These are phyloP conservation scores for Amphiura filiformis DNA, from an alignment of 35 echinoderm and acorn worm species.

Conservation along the genomic window DNA sequence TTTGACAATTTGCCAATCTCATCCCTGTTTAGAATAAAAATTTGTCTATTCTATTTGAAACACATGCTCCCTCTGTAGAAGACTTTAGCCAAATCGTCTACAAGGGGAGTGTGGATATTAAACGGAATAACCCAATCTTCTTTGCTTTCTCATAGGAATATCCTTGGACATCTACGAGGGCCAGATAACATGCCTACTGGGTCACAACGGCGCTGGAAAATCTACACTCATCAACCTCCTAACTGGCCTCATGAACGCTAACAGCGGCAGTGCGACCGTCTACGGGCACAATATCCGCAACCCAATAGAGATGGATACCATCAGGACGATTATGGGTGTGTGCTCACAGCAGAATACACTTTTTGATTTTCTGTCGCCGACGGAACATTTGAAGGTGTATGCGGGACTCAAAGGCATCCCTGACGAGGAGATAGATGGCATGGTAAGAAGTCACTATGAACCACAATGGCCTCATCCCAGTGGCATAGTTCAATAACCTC, in stretches of 20 bases:
- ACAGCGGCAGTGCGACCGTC: constrained; percentile 36
- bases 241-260: constrained; percentile 49
- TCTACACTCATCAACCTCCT: constrained; percentile 49
- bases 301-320: constrained; percentile 27
- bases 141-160: constrained; percentile 26
- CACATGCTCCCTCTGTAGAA: too few relatives aligned
- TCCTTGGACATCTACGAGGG: constrained; percentile 77
- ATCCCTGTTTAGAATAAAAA: too few relatives aligned
- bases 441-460: constrained; percentile 10
- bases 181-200: constrained; percentile 68
- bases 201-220: constrained; percentile 73
- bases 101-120: too few relatives aligned
- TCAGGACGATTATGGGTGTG: constrained; percentile 55
- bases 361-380: constrained; percentile 42
- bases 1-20: too few relatives aligned
- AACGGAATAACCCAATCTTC: too few relatives aligned
- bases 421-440: constrained; percentile 27
- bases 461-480: too few relatives aligned
- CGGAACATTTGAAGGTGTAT: constrained; percentile 61
- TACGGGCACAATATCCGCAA: constrained; percentile 51
- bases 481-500: too few relatives aligned
- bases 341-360: constrained; percentile 68
- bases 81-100: too few relatives aligned
- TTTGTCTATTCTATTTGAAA: too few relatives aligned
- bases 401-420: constrained; percentile 71